A percentile compares a stretch with the other conserved stretches of the same genome.
Conservation (phyloP, 1,140 invertebrate species). For the Heliconius nattereri region DNA sequence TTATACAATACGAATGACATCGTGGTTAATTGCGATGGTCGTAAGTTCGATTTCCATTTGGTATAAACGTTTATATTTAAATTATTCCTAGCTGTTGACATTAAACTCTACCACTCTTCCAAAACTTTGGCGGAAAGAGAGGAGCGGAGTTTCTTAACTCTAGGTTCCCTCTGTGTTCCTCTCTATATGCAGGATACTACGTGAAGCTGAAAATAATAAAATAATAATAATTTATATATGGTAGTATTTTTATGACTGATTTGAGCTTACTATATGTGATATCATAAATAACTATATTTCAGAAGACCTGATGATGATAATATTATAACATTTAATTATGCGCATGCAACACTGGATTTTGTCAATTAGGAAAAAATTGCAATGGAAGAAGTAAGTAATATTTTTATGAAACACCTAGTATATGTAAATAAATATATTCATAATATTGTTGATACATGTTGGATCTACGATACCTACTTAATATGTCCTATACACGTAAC, state of each 20-base stretch:
- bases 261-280: not conserved
- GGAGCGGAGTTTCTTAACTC: too few species aligned
- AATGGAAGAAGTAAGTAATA: constrained; percentile 92
- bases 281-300: not conserved
- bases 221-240: too few species aligned
- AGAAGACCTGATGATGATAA: not conserved
- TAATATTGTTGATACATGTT: not conserved
- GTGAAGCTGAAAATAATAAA: too few species aligned
- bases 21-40: not conserved
- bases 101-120: too few species aligned
- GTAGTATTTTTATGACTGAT: not conserved
- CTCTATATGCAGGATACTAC: too few species aligned
- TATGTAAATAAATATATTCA: too few species aligned
- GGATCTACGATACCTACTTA: too few species aligned
- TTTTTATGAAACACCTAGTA: not conserved
- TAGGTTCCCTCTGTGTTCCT: too few species aligned
- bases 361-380: constrained; percentile 86
- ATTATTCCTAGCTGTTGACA: too few species aligned
- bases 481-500: too few species aligned
- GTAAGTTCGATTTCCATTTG: not conserved
- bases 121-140: too few species aligned
- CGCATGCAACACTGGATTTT: constrained; percentile 58
- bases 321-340: constrained; percentile 34
- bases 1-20: too few species aligned
- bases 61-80: not conserved